Evolutionary conservation across 1,140 invertebrate genomes (phyloP).

Genomic region (Matsumurasca onukii): DNA sequence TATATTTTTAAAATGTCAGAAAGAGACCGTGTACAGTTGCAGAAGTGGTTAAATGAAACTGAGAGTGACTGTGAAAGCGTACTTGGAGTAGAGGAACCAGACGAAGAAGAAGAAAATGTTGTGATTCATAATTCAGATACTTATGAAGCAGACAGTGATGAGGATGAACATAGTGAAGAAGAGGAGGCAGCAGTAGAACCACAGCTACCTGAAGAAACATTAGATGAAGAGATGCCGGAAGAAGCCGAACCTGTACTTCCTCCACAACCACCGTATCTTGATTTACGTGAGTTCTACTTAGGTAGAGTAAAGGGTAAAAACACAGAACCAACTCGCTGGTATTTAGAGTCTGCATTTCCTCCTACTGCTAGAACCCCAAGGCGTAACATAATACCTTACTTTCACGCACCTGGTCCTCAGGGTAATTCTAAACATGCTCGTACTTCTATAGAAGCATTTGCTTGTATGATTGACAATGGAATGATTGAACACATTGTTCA

Average conservation of each 20-base stretch:
- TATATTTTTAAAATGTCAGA: not conserved
- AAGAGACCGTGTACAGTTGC: not conserved
- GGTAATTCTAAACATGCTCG: not conserved
- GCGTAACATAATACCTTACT: not conserved
- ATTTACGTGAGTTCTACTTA: not conserved
- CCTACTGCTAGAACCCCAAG: not conserved
- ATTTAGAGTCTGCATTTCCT: not conserved
- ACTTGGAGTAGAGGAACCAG: not conserved
- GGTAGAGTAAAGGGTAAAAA: not conserved
- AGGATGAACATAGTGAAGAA: not conserved
- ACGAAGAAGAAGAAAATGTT: not conserved
- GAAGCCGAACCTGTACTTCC: not conserved
- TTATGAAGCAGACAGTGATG: not conserved
- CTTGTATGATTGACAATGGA: not conserved
- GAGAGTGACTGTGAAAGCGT: not conserved
- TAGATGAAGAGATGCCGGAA: not conserved
- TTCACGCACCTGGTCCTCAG: not conserved
- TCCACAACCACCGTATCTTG: not conserved
- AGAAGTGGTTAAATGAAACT: conserved; percentile 24
- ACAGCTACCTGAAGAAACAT: not conserved
- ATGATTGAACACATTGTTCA: not conserved
- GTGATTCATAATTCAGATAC: not conserved
- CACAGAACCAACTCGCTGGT: not conserved
- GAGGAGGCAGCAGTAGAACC: not conserved
- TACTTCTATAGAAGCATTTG: not conserved